phyloP scores from a whole-genome alignment of 2,888 invertebrate species.

The Notodonta dromedarius region DNA sequence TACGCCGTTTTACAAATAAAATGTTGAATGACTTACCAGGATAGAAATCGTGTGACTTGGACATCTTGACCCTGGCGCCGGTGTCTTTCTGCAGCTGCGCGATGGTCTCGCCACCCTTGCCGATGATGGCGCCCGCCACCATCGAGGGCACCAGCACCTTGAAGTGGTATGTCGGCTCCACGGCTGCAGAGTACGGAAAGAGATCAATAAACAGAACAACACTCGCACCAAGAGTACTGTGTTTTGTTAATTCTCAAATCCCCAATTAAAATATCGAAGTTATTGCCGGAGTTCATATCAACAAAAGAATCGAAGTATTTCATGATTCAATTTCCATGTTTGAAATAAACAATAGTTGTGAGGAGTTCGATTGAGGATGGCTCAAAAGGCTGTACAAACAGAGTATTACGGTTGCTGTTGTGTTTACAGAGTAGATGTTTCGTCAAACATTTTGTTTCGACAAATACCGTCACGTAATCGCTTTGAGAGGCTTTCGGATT shows the following conservation, averaged over 20 bases:
- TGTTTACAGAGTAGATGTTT: background rate
- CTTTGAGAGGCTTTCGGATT: slow-evolving; percentile 15
- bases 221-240: slow-evolving; percentile 40
- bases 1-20: background rate
- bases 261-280: slow-evolving; percentile 1
- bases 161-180: slow-evolving; percentile 96
- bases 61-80: slow-evolving; percentile 99
- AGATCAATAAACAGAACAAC: slow-evolving; percentile 29
- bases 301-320: background rate
- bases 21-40: slow-evolving; percentile 89
- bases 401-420: background rate
- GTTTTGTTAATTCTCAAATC: slow-evolving; percentile 22
- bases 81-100: slow-evolving; percentile 99
- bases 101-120: slow-evolving; percentile 99
- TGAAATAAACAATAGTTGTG: background rate
- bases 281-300: background rate
- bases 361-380: background rate
- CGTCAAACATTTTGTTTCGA: background rate
- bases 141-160: slow-evolving; percentile 98
- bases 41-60: slow-evolving; percentile 99
- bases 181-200: slow-evolving; percentile 81
- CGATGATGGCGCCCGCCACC: slow-evolving; percentile 99
- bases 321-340: background rate
- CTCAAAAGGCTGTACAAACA: background rate
- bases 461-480: slow-evolving; percentile 9